These are phyloP conservation scores for Incurvaria masculella DNA, from an alignment of 2,888 invertebrate genomes.

Conservation along the genomic window DNA sequence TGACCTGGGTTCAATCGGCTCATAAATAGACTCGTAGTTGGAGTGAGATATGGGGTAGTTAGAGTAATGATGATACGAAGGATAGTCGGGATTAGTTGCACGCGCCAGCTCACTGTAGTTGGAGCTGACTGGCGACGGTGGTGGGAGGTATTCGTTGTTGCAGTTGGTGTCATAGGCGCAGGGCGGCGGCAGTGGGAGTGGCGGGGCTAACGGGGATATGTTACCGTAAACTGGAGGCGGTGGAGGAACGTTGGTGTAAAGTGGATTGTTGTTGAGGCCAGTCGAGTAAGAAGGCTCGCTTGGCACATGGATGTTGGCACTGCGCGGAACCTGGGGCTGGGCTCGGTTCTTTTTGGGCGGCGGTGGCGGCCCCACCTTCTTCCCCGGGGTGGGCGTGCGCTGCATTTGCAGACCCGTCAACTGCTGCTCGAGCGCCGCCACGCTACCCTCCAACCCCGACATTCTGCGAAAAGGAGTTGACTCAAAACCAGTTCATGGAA, in stretches of 20 bases:
- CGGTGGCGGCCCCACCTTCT: constrained; percentile 55
- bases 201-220: constrained; percentile 63
- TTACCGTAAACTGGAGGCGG: constrained; percentile 21
- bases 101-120: constrained; percentile 84
- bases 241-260: constrained; percentile 56
- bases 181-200: constrained; percentile 47
- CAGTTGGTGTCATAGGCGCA: constrained; percentile 41
- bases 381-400: not conserved
- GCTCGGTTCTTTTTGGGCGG: constrained; percentile 79
- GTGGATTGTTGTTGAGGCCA: constrained; percentile 25
- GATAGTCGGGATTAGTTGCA: constrained; percentile 71
- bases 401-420: not conserved
- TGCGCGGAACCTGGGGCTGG: constrained; percentile 69
- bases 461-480: too few relatives aligned
- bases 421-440: not conserved
- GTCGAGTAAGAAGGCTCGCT: constrained; percentile 74
- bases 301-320: constrained; percentile 65
- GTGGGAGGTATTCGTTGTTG: constrained; percentile 64
- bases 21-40: constrained; percentile 87
- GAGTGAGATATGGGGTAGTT: constrained; percentile 43
- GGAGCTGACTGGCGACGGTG: constrained; percentile 87
- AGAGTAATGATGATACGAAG: constrained; percentile 62
- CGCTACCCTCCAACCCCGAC: not conserved
- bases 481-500: too few relatives aligned
- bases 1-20: constrained; percentile 86